phyloP scores from a whole-genome alignment of 23 tunicate genomes.

The Pegea sp. region DNA sequence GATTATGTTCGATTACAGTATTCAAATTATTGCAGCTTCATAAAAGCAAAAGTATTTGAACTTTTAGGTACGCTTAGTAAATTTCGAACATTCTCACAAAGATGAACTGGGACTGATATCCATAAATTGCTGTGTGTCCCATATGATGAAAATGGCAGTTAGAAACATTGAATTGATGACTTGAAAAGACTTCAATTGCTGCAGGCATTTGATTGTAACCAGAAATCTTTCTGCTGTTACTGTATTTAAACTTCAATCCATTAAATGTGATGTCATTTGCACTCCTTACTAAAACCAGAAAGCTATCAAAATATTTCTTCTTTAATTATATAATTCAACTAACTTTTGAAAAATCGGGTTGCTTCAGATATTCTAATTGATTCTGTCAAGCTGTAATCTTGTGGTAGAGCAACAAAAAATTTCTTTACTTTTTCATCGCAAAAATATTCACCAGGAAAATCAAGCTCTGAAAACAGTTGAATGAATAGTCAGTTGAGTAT shows the following conservation, averaged over 20 bases:
- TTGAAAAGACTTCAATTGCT: constrained; percentile 4
- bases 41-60: neutral
- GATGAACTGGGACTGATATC: neutral
- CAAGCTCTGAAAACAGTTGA: constrained; percentile 9
- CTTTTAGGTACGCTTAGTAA: neutral
- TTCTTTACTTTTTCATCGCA: constrained; percentile 7
- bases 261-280: constrained; percentile 12
- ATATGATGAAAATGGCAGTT: constrained; percentile 14
- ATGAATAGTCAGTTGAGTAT: neutral
- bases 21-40: neutral
- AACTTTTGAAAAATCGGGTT: too few species aligned
- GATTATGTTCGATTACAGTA: too few species aligned
- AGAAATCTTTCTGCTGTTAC: constrained; percentile 9
- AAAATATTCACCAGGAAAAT: constrained; percentile 31
- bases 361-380: too few species aligned
- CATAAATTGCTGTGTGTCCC: constrained; percentile 14
- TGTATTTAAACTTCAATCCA: constrained; percentile 13
- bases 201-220: constrained; percentile 19
- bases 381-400: too few species aligned
- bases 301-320: too few species aligned
- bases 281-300: constrained; percentile 5
- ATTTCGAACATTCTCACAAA: neutral
- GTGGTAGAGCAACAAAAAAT: constrained; percentile 22
- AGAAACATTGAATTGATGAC: neutral
- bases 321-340: too few species aligned